Base-by-base conservation (phyloP, 2,888 invertebrate species). In the Geophilus truncorum region DNA sequence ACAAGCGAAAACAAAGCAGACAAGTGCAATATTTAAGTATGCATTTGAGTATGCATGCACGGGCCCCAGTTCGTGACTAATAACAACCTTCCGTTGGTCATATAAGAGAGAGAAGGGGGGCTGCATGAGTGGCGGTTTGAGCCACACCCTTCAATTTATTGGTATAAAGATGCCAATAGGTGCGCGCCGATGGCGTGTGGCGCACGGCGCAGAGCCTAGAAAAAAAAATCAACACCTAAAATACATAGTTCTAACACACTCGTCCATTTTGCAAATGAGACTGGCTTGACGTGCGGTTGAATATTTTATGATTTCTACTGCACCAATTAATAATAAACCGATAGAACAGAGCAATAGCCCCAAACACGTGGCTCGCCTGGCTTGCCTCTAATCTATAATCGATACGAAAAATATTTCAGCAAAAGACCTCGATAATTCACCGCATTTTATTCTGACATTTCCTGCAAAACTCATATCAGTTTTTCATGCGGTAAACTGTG, bases 301-400 rank as follows among this genome's bases (percentile, higher is more conserved):
- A 62, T 62, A 62, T 62, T 62, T 62, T n/a, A 62, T 62, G 57
- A 62, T 62, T 62, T 62, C n/a, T 21, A 62, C 57, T 62, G 57
- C 40, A 12, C 40, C 40, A 40, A 40, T 40, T 40, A 40, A 40
- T 40, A 40, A 40, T 40, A 40, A 40, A 40, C 57, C 57, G 57
- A 62, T 40, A n/a, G n/a, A n/a, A n/a, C n/a, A 21, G 21, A 62
- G 57, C 57, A 62, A 21, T 21, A 62, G 7, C 21, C 57, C 57
- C 57, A 62, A 62, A 62, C 57, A 62, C 23, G 57, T 23, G 23
- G 57, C 23, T 21, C 21, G 15, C 21, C 6, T 1, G 7, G 10
- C 23, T 57, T 1, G 15, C 10, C 23, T 57, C 23, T 62, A 62
- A 62, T 62, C 57, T 62, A 23, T 21, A 62, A 62, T 62, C 57